These are phyloP conservation scores for Dermochelys coriacea DNA, from an alignment of 2,797 vertebrate species.

Conservation along the genomic window DNA sequence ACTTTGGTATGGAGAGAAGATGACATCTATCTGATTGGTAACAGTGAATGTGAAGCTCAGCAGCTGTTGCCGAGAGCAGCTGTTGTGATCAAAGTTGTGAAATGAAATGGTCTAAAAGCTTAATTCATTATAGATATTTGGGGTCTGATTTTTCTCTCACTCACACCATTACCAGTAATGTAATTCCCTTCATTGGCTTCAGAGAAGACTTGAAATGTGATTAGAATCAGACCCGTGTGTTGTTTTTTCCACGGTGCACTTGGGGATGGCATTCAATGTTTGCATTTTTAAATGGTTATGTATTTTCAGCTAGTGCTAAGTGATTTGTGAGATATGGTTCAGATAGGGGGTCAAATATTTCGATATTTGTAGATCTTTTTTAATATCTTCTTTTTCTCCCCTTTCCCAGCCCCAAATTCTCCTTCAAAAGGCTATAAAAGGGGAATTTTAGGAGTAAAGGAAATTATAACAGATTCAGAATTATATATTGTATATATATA, in stretches of 20 bases:
- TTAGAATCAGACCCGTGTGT: neutral
- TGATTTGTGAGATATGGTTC: neutral
- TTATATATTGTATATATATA: neutral
- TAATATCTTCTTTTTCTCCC: neutral
- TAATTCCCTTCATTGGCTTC: neutral
- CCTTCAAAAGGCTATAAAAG: neutral
- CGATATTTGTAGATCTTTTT: neutral
- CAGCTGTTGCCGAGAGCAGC: neutral
- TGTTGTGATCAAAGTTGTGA: neutral
- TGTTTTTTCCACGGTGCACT: neutral
- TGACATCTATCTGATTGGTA: neutral
- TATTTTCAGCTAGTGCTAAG: neutral
- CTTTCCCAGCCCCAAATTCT: neutral
- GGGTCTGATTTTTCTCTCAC: neutral
- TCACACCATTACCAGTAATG: neutral
- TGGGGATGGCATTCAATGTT: neutral
- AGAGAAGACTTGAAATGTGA: neutral
- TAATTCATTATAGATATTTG: neutral
- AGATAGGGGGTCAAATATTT: neutral
- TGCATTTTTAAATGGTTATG: neutral
- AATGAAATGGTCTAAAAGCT: neutral
- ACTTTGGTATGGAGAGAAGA: neutral
- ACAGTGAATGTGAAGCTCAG: neutral
- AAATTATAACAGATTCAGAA: neutral
- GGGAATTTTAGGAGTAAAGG: neutral